These are phyloP conservation scores for Cheilosia variabilis DNA, from an alignment of 2,888 invertebrate genomes.

Conservation along the genomic window DNA sequence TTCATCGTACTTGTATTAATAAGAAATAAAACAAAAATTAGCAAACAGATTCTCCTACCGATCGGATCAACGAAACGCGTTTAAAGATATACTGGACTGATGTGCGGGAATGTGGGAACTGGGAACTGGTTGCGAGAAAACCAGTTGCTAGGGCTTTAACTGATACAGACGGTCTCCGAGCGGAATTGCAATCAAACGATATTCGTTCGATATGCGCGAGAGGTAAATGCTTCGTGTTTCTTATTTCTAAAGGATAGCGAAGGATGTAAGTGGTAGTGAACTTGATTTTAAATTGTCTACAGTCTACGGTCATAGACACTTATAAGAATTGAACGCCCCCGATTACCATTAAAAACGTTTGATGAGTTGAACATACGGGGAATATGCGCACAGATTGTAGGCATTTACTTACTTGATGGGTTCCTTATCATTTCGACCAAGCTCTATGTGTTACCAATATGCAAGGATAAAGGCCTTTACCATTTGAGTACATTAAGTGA, in stretches of 20 bases:
- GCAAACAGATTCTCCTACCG: conserved; percentile 13
- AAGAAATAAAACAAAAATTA: not conserved
- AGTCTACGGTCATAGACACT: too few relatives aligned
- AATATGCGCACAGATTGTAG: too few relatives aligned
- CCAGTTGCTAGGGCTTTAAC: conserved; percentile 13
- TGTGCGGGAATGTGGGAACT: conserved; percentile 1
- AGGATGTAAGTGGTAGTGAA: conserved; percentile 24
- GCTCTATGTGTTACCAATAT: too few relatives aligned
- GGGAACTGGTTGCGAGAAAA: conserved; percentile 45
- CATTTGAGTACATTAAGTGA: too few relatives aligned
- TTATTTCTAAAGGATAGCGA: conserved; percentile 16
- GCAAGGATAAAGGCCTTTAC: too few relatives aligned
- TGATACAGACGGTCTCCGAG: conserved; percentile 22
- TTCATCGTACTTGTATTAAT: not conserved
- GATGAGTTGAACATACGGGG: too few relatives aligned
- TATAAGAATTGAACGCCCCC: not conserved
- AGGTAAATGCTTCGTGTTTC: conserved; percentile 6
- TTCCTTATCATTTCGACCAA: too few relatives aligned
- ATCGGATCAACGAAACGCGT: conserved; percentile 1
- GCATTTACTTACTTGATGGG: too few relatives aligned
- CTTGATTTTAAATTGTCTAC: not conserved
- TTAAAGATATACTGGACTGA: conserved; percentile 6
- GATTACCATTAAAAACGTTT: too few relatives aligned
- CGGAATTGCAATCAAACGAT: conserved; percentile 37
- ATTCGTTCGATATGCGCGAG: not conserved